Evolutionary conservation across 2,113 vertebrate species (phyloP).

Genomic region (Numenius arquata): DNA sequence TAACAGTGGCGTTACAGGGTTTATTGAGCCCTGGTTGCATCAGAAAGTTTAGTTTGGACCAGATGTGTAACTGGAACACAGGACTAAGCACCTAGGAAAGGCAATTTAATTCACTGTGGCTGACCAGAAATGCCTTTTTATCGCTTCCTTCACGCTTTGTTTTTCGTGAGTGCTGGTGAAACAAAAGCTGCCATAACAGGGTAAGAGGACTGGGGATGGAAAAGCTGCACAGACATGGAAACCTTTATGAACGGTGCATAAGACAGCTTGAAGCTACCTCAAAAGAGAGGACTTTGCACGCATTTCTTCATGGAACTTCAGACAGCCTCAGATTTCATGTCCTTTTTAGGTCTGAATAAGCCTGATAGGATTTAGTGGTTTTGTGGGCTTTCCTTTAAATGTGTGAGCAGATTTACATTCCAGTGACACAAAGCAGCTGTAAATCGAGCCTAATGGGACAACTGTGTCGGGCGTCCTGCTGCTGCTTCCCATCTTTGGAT

Average conservation of each 20-base stretch:
- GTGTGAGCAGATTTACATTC: neutral
- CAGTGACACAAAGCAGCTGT: neutral
- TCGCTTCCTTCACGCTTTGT: neutral
- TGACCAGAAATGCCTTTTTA: neutral
- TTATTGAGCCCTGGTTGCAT: neutral
- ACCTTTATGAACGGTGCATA: neutral
- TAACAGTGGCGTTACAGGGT: neutral
- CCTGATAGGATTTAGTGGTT: neutral
- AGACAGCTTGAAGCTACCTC: neutral
- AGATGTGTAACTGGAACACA: neutral
- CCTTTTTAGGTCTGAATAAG: neutral
- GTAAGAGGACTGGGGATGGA: neutral
- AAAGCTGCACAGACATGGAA: neutral
- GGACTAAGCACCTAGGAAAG: neutral
- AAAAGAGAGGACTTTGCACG: neutral
- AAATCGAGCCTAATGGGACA: neutral
- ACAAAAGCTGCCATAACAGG: neutral
- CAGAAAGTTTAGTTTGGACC: neutral
- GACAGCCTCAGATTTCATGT: neutral
- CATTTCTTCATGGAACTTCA: neutral
- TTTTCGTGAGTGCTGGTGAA: neutral
- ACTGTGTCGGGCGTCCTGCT: neutral
- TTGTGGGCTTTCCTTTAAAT: neutral
- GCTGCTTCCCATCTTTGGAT: neutral
- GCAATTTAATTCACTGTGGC: neutral